Evolutionary conservation across 2,888 invertebrate genomes (phyloP).

Genomic region (Drosophila bunnanda): DNA sequence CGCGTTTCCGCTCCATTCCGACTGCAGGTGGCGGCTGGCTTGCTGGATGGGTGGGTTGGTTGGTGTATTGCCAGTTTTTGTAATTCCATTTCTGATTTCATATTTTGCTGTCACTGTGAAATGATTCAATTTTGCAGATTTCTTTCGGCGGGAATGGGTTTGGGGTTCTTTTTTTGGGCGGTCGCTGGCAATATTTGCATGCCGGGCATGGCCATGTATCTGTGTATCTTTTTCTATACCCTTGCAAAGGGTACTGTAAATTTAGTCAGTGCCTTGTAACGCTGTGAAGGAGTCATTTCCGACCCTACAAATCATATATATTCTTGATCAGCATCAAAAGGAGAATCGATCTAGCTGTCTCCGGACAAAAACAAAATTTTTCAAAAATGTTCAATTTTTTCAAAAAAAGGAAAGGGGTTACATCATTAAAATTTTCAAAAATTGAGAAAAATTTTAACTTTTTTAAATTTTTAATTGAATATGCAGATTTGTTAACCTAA

Average conservation of each 20-base stretch:
- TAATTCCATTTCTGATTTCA: constrained; percentile 76
- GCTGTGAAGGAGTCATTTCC: too few relatives aligned
- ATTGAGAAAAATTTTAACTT: neutral
- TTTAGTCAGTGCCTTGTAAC: neutral
- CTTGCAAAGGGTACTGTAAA: neutral
- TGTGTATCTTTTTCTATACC: constrained; percentile 11
- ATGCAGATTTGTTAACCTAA: neutral
- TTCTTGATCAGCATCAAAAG: too few relatives aligned
- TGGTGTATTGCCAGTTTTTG: constrained; percentile 54
- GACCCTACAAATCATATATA: too few relatives aligned
- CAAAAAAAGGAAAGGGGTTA: neutral
- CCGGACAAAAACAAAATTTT: neutral
- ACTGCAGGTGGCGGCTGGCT: constrained; percentile 38
- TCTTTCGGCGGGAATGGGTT: constrained; percentile 31
- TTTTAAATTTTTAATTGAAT: neutral
- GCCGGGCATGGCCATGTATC: constrained; percentile 44
- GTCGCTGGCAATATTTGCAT: constrained; percentile 59
- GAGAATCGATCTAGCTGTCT: too few relatives aligned
- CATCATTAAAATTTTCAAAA: neutral
- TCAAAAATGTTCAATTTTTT: too few relatives aligned
- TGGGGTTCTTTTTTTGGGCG: constrained; percentile 4
- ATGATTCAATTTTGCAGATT: constrained; percentile 76
- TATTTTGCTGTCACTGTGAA: constrained; percentile 77
- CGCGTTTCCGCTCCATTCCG: constrained; percentile 76
- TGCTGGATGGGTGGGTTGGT: neutral